These are phyloP conservation scores for Oxytorus armatus DNA, from an alignment of 2,888 invertebrate genomes.

Conservation along the genomic window DNA sequence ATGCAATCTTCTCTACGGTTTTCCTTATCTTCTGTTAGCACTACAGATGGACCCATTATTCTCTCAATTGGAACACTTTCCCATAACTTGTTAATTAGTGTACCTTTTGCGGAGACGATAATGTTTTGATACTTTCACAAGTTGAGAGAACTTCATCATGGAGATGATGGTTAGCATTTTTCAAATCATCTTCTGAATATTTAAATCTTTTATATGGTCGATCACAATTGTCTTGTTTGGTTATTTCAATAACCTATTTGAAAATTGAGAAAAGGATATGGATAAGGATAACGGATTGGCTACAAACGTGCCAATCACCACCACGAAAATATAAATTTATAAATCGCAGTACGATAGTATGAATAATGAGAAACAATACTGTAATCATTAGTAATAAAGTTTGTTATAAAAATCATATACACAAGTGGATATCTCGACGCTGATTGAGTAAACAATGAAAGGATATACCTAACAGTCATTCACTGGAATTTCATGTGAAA, in stretches of 20 bases:
- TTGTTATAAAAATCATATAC: no score
- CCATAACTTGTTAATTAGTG: slow-evolving; percentile 24
- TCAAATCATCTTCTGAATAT: slow-evolving; percentile 9
- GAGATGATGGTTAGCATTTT: background rate
- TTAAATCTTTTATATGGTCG: background rate
- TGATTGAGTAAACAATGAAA: no score
- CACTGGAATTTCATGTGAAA: no score
- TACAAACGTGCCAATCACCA: no score
- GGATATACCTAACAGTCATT: no score
- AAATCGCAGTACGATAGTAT: no score
- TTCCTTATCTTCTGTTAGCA: slow-evolving; percentile 61
- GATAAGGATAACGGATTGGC: no score
- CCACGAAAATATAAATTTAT: no score
- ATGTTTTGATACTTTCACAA: slow-evolving; percentile 11
- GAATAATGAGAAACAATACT: no score
- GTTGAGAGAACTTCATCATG: background rate
- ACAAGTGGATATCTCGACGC: no score
- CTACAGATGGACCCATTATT: slow-evolving; percentile 47
- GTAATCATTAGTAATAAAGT: no score
- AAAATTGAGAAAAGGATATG: no score
- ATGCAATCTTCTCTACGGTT: slow-evolving; percentile 66
- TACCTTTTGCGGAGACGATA: slow-evolving; percentile 51
- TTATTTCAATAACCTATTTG: background rate
- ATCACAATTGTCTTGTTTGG: background rate
- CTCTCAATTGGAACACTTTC: slow-evolving; percentile 14